Conservation (phyloP, 2,797 vertebrate species). For the Crocidura indochinensis region DNA sequence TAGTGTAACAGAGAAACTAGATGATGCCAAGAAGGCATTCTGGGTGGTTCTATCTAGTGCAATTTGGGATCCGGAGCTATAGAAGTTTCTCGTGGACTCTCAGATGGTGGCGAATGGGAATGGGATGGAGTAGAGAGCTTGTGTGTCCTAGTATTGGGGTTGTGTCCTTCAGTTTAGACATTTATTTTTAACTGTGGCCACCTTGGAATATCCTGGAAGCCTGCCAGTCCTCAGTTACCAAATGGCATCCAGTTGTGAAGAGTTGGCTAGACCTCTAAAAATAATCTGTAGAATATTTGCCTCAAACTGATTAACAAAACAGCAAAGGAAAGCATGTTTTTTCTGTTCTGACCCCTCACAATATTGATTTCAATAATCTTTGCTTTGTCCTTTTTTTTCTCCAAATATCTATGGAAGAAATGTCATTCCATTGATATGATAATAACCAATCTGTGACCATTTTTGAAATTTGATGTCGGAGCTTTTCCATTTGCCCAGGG, state of each 20-base stretch:
- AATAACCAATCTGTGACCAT: background rate
- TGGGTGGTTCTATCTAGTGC: background rate
- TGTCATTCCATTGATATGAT: background rate
- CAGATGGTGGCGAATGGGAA: accelerated
- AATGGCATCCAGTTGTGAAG: too few species aligned
- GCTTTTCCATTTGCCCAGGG: constrained; percentile 29
- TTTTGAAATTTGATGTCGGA: constrained; percentile 9
- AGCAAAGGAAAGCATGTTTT: background rate
- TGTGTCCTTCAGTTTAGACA: too few species aligned
- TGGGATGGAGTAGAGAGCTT: too few species aligned
- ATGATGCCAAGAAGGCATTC: background rate
- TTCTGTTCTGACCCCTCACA: too few species aligned
- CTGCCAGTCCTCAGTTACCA: too few species aligned
- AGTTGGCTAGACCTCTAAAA: background rate
- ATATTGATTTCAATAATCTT: too few species aligned
- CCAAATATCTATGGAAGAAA: background rate
- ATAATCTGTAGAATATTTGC: background rate
- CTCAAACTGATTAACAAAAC: background rate
- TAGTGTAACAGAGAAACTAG: background rate
- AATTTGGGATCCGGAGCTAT: background rate
- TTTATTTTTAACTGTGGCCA: too few species aligned
- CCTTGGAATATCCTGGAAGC: too few species aligned
- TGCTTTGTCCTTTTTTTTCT: background rate
- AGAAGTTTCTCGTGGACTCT: background rate
- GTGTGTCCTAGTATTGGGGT: too few species aligned